Conservation (phyloP, 2,888 invertebrate species). For the Plebejus melissa region DNA sequence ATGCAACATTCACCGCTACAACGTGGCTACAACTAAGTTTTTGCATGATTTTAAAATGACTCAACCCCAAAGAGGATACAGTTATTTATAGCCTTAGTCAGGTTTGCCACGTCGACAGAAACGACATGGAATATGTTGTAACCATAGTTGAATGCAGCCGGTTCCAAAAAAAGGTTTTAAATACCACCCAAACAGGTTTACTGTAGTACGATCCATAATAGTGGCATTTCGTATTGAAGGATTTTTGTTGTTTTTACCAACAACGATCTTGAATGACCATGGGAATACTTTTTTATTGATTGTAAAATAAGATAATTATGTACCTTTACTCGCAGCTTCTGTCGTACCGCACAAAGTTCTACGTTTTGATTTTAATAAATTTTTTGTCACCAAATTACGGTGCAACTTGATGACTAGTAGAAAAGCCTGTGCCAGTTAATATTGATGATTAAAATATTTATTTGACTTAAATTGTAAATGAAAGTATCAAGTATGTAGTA, state of each 20-base stretch:
- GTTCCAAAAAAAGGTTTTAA: neutral
- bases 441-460: neutral
- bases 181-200: neutral
- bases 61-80: neutral
- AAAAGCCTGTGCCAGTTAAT: neutral
- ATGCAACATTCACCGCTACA: conserved; percentile 20
- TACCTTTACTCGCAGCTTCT: too few species aligned
- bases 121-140: conserved; percentile 4
- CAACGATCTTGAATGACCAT: neutral
- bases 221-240: conserved; percentile 5
- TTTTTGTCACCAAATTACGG: neutral
- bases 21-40: neutral
- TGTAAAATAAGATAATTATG: neutral
- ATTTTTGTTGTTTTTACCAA: neutral
- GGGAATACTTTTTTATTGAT: neutral
- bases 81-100: neutral
- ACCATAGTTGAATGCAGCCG: neutral
- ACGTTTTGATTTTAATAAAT: neutral
- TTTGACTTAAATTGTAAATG: neutral
- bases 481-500: neutral
- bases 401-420: neutral
- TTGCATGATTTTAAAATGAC: neutral
- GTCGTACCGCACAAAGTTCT: neutral
- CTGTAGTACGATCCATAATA: neutral
- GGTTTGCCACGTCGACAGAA: conserved; percentile 18